phyloP scores from a whole-genome alignment of 2,888 invertebrate species.

The Parascotia fuliginaria region DNA sequence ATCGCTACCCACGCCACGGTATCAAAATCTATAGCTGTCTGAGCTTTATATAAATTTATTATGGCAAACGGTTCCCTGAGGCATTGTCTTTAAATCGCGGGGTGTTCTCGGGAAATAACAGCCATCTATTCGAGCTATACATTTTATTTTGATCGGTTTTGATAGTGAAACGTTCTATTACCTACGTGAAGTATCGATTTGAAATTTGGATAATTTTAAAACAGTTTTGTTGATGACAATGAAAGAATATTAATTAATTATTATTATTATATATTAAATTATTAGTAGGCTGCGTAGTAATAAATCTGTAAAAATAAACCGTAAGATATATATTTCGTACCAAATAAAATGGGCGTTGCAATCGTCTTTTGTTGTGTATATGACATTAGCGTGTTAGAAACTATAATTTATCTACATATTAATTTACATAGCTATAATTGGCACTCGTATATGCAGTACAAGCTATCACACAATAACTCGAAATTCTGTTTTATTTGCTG shows the following conservation, averaged over 20 bases:
- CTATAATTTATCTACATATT: constrained; percentile 13
- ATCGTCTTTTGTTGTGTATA: neutral
- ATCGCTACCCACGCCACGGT: constrained; percentile 34
- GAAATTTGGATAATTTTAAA: neutral
- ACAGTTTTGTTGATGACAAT: no score
- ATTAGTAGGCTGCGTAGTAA: no score
- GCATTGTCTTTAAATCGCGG: constrained; percentile 33
- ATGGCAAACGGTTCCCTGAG: constrained; percentile 17
- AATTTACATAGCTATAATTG: constrained; percentile 36
- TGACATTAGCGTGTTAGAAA: constrained; percentile 24
- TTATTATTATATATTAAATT: no score
- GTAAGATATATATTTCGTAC: no score
- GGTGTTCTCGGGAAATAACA: constrained; percentile 21
- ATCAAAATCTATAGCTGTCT: constrained; percentile 37
- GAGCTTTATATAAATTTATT: constrained; percentile 36
- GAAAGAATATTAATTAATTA: no score
- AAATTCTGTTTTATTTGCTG: no score
- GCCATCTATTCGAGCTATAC: constrained; percentile 9
- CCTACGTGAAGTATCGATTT: neutral
- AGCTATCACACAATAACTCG: no score
- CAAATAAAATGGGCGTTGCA: no score
- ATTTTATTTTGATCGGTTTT: constrained; percentile 9
- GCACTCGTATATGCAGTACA: constrained; percentile 15
- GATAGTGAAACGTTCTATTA: neutral
- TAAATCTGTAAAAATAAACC: no score